Evolutionary conservation across 2,797 vertebrate species (phyloP), one percentile per base, ranked within the genome.

Genomic region (Fratercula arctica): DNA sequence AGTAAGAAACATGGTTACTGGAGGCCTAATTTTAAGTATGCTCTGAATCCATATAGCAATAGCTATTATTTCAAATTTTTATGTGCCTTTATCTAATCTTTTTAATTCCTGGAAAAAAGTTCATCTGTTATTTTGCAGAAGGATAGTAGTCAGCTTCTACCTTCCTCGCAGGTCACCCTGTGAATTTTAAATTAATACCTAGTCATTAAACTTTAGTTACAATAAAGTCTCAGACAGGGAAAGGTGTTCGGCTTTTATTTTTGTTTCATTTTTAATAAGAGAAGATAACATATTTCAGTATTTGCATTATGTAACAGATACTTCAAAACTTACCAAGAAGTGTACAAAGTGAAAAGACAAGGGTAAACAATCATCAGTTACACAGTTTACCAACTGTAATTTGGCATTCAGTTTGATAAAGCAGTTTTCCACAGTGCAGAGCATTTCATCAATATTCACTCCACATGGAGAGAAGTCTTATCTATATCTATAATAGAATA

Each of bases 401-500:
- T 89, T 94, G 48, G 51, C 73, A 95, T 89, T 78, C 72, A 67
- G 37, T 87, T 94, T 84, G 93, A 93, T 87, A 68, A 90, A 91
- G 86, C 67, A 89, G 54, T 72, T 96, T 95, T 96, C 79, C 76
- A 91, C 57, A 76, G 50, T 73, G 78, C 64, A 84, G 73, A 91
- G 78, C 56, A 69, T 95, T 95, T 94, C 54, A 96, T 95, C 94
- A 96, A 73, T 77, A 97, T 95, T 95, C 91, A 72, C 16, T 87
- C 37, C 69, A 91, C 82, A 93, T 1, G 78, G 79, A 81, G 76
- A 86, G 63, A 87, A 81, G 79, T 81, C 87, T 95, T 93, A 95
- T 93, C 94, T 92, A 5, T 70, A 87, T 89, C 92, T 93, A 33
- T 70, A 87, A 80, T 68, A 81, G 81, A 84, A 95, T 39, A 83